Conservation (phyloP, 2,113 vertebrate genomes). For the Bubo scandiacus region DNA sequence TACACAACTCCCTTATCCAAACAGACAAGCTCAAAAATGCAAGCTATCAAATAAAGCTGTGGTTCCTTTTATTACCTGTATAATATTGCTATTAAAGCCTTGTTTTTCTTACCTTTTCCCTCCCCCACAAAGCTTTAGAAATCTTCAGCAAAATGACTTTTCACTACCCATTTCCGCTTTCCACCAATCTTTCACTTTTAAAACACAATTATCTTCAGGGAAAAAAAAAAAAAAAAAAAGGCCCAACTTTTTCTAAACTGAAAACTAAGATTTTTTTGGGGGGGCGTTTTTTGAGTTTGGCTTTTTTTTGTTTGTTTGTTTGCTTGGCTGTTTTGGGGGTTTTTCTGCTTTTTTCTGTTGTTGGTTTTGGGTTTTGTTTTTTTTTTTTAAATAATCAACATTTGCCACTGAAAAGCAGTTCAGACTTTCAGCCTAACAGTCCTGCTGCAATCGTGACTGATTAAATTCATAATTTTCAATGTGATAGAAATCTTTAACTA, state of each 20-base stretch:
- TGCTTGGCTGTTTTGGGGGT: no score
- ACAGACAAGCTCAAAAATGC: background rate
- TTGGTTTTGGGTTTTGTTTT: background rate
- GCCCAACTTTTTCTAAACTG: background rate
- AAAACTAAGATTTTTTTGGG: background rate
- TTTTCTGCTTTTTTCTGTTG: background rate
- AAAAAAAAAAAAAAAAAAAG: background rate
- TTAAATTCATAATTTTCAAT: background rate
- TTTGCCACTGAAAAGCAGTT: background rate
- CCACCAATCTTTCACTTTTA: background rate
- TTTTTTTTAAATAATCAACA: background rate
- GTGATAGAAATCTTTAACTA: background rate
- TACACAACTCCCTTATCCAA: background rate
- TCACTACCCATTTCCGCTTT: background rate
- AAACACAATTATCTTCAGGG: background rate
- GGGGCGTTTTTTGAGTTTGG: background rate
- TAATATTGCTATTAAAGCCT: background rate
- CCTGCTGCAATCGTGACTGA: background rate
- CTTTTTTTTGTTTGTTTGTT: background rate
- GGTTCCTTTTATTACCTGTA: background rate
- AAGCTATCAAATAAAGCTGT: background rate
- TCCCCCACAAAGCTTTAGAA: background rate
- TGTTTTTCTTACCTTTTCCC: background rate
- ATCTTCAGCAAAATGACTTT: background rate
- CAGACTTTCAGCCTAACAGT: background rate